A percentile compares a stretch with the other conserved stretches of the same genome.
Evolutionary conservation across 2,797 vertebrate species (phyloP).

Genomic region (Myotis pilosus): DNA sequence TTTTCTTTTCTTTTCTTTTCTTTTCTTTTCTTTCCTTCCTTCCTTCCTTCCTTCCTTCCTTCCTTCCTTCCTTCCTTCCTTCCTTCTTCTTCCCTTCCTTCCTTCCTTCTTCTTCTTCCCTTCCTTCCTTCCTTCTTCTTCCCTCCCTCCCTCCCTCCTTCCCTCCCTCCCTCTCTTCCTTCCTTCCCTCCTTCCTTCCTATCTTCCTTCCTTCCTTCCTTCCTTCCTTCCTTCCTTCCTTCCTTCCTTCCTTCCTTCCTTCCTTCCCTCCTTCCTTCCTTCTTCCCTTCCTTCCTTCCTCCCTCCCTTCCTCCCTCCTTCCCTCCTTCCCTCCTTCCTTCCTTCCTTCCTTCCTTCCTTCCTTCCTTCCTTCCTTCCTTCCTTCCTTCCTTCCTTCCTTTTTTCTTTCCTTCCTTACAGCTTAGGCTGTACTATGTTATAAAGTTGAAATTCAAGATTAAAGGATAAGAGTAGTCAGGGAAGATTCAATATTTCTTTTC

Average conservation of each 20-base stretch:
- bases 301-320: fast-evolving
- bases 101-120: no score
- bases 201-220: no score
- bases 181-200: no score
- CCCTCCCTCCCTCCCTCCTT: fast-evolving
- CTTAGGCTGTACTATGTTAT: background rate
- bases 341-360: fast-evolving
- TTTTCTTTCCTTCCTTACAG: background rate
- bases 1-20: fast-evolving
- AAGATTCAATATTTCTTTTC: background rate
- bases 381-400: background rate
- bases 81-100: no score
- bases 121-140: no score
- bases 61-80: no score
- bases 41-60: no score
- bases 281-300: background rate
- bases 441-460: background rate
- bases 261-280: fast-evolving
- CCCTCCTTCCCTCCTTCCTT: no score
- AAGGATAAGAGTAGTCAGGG: background rate
- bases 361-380: background rate
- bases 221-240: no score
- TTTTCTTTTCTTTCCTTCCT: fast-evolving
- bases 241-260: no score
- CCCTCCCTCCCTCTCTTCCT: no score